Evolutionary conservation across 1,140 invertebrate species (phyloP), one percentile per base, ranked within the genome.

Genomic region (Hycleus phaleratus): DNA sequence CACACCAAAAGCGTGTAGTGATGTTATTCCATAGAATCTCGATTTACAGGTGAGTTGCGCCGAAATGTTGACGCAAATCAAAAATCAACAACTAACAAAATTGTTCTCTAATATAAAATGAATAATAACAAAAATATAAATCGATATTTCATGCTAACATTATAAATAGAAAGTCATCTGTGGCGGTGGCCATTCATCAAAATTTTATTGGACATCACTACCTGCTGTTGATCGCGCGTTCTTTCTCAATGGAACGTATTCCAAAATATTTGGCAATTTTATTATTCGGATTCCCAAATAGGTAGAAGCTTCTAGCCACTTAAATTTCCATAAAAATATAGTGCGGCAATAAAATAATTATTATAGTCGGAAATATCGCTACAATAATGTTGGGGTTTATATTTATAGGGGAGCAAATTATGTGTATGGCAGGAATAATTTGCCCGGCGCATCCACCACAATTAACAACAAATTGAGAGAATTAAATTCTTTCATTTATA

Each of bases 1-100:
- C 76, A 74, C 66, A 71, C 74, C 64, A 78, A 77, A 74, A 77
- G 75, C 68, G 67, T 68, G 60, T 68, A 63, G 63, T 62, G 58
- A 61, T 58, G 59, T 61, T 62, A 59, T 3, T 18, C 54, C 55
- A 46, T 61, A 59, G 56, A 45, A 42, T 60, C 56, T 61, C 61
- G 60, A 58, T 65, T 62, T 60, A 60, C 67, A 68, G 67, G 67
- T 68, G 64, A 68, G 66, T 68, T 60, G 32, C 32, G 32, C 32
- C 32, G 32, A 40, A 60, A 44, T 48, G 38, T 46, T 42, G 9
- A 43, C 25, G 26, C 52, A 56, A 39, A 46, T 56, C 26, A 46
- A 43, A 44, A 46, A 55, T 47, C 52, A 9, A n/a, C n/a, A 42
- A n/a, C 39, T 42, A 18, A 18, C 18, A 18, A 18, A 18, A 18